A percentile compares a stretch with the other conserved stretches of the same genome.
Evolutionary conservation across 2,113 vertebrate species (phyloP).

Genomic region (Misgurnus anguillicaudatus): DNA sequence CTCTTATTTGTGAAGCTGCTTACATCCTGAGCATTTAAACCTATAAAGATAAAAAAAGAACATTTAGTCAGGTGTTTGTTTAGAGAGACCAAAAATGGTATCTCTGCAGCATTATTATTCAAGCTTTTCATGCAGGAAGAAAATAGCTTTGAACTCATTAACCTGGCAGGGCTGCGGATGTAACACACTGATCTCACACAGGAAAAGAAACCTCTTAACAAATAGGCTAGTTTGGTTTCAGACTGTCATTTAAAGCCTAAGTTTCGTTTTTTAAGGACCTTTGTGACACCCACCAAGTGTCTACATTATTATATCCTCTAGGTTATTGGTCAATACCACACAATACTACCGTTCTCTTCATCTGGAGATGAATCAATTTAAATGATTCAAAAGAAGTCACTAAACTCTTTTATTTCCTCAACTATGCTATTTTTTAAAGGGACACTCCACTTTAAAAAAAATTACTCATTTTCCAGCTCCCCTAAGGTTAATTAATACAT

Average conservation of each 20-base stretch:
- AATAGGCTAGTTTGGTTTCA: not conserved
- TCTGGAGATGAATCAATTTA: too few relatives aligned
- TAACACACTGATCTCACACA: constrained; percentile 1
- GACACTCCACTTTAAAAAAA: too few relatives aligned
- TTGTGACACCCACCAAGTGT: not conserved
- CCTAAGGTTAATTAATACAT: too few relatives aligned
- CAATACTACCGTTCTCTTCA: too few relatives aligned
- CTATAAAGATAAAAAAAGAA: not conserved
- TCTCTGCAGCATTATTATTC: not conserved
- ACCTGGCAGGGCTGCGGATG: not conserved
- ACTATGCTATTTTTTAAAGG: too few relatives aligned
- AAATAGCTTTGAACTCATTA: not conserved
- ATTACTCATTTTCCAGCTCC: too few relatives aligned
- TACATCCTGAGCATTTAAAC: not conserved
- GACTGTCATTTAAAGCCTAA: not conserved
- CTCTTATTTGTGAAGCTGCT: not conserved
- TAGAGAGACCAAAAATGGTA: too few relatives aligned
- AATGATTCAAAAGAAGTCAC: too few relatives aligned
- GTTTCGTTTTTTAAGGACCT: not conserved
- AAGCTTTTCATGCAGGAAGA: not conserved
- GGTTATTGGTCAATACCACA: too few relatives aligned
- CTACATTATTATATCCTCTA: not conserved
- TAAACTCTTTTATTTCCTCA: too few relatives aligned
- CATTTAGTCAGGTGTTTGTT: not conserved
- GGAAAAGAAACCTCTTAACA: constrained; percentile 15